Conservation (phyloP, 2,888 invertebrate species). For the Chrysopilus asiliformis region DNA sequence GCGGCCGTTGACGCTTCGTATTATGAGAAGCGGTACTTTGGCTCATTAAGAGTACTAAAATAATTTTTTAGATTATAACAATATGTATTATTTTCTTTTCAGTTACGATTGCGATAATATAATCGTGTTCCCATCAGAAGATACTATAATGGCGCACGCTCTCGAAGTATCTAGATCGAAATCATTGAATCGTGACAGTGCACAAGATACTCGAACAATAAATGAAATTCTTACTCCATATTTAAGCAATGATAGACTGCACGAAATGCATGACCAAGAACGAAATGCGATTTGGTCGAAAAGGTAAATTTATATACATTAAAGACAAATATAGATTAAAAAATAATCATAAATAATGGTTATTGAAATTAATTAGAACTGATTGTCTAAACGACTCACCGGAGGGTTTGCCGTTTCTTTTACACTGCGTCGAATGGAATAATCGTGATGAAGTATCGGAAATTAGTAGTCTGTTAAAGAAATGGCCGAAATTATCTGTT, state of each 20-base stretch:
- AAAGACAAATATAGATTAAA: neutral
- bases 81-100: conserved; percentile 15
- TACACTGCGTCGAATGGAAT: conserved; percentile 89
- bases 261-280: conserved; percentile 83
- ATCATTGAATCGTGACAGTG: conserved; percentile 28
- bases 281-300: conserved; percentile 68
- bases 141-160: conserved; percentile 55
- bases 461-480: conserved; percentile 59
- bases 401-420: conserved; percentile 64
- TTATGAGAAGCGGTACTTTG: too few species aligned
- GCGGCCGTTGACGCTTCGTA: too few species aligned
- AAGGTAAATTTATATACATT: conserved; percentile 34
- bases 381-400: conserved; percentile 62
- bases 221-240: conserved; percentile 28
- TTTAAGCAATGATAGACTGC: conserved; percentile 54
- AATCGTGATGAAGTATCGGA: conserved; percentile 69
- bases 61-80: conserved; percentile 3
- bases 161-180: conserved; percentile 34
- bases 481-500: conserved; percentile 69
- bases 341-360: too few species aligned
- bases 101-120: conserved; percentile 57
- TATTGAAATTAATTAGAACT: conserved; percentile 46
- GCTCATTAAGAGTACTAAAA: conserved; percentile 7
- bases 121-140: conserved; percentile 64
- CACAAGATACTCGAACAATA: conserved; percentile 39